These are phyloP conservation scores for Anguilla rostrata DNA, from an alignment of 2,113 vertebrate genomes.

Conservation along the genomic window DNA sequence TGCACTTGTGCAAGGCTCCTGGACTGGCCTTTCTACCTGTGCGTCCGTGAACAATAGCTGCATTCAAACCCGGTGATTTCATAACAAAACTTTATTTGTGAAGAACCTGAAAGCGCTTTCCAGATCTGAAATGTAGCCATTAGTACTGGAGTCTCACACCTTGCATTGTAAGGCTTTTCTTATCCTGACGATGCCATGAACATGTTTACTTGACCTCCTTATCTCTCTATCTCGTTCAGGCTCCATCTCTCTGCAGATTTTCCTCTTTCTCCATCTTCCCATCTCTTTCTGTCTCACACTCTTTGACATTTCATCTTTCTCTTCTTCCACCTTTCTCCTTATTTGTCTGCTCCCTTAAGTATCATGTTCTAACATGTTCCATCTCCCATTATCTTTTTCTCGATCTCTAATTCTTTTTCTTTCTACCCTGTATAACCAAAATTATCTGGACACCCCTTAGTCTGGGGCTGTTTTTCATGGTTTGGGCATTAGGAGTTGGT, in stretches of 20 bases:
- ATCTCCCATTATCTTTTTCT: neutral
- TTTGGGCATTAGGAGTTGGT: too few relatives aligned
- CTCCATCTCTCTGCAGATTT: neutral
- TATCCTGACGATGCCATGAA: neutral
- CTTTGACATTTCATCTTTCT: neutral
- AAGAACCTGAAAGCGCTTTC: neutral
- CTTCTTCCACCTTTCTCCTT: neutral
- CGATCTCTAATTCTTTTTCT: neutral
- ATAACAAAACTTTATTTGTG: neutral
- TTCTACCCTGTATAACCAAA: neutral
- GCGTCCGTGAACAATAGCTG: too few relatives aligned
- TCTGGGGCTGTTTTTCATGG: too few relatives aligned
- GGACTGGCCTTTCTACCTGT: too few relatives aligned
- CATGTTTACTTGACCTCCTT: too few relatives aligned
- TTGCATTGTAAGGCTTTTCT: too few relatives aligned
- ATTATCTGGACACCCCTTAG: too few relatives aligned
- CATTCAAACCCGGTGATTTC: too few relatives aligned
- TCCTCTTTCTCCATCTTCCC: neutral
- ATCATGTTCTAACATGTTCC: neutral
- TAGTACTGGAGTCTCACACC: too few relatives aligned
- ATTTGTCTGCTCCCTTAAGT: neutral
- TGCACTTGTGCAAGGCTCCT: too few relatives aligned
- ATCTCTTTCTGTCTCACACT: neutral
- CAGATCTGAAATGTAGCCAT: too few relatives aligned
- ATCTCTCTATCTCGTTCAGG: neutral